Percentiles rank a stretch among this genome's conserved stretches.
These are phyloP conservation scores for Dynastes hyllus DNA, from an alignment of 2,888 invertebrate species.

Conservation along the genomic window DNA sequence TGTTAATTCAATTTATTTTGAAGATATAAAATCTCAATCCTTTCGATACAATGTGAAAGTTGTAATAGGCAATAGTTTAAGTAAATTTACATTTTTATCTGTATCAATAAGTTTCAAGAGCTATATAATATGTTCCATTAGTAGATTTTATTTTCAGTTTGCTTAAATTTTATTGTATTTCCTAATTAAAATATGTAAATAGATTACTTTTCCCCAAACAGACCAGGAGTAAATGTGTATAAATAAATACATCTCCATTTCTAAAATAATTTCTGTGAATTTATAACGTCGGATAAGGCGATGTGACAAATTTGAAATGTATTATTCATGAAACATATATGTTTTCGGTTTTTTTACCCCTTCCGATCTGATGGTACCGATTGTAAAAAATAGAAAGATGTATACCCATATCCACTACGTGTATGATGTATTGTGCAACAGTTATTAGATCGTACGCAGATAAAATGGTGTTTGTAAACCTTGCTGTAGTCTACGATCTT, in stretches of 20 bases:
- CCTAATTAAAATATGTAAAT: background rate
- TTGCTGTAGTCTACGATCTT: slow-evolving; percentile 39
- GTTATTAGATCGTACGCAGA: slow-evolving; percentile 39
- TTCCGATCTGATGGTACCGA: slow-evolving; percentile 15
- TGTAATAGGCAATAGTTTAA: background rate
- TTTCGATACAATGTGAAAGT: too few species aligned
- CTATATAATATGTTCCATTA: background rate
- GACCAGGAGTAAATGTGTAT: background rate
- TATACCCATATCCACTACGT: slow-evolving; percentile 18
- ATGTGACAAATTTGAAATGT: slow-evolving; percentile 32
- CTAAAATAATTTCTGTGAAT: slow-evolving; percentile 16
- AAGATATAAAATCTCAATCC: too few species aligned
- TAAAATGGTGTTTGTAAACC: slow-evolving; percentile 40
- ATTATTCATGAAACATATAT: slow-evolving; percentile 30
- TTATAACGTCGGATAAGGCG: slow-evolving; percentile 13
- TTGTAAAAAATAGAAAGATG: slow-evolving; percentile 30
- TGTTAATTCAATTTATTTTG: too few species aligned
- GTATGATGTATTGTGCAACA: slow-evolving; percentile 43
- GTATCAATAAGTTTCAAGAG: background rate
- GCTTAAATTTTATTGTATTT: background rate
- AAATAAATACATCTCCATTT: background rate
- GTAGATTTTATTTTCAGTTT: background rate
- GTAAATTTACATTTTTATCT: background rate
- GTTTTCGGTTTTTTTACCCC: slow-evolving; percentile 23
- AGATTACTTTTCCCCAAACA: background rate